Percentiles rank a stretch among this genome's conserved stretches.
phyloP scores from a whole-genome alignment of 2,888 invertebrate species.

The Ecliptopera silaceata region DNA sequence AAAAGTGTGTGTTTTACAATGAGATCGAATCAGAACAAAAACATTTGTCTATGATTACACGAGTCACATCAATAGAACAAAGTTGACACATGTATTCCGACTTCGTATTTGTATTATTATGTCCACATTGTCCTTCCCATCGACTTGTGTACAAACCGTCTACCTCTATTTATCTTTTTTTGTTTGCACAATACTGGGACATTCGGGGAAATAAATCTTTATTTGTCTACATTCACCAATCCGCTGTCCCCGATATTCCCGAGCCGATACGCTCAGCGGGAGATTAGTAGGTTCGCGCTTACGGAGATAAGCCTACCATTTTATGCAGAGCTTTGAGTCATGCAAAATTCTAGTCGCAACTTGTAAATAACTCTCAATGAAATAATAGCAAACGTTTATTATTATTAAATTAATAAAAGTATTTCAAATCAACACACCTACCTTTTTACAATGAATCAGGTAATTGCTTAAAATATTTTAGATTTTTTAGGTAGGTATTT shows the following conservation, averaged over 20 bases:
- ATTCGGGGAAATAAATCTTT: constrained; percentile 68
- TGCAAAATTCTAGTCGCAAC: background rate
- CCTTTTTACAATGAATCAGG: too few species aligned
- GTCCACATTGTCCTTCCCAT: constrained; percentile 55
- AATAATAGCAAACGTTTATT: too few species aligned
- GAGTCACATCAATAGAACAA: constrained; percentile 52
- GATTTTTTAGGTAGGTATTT: too few species aligned
- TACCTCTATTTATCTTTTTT: constrained; percentile 55
- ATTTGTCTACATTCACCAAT: constrained; percentile 72
- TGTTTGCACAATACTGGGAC: constrained; percentile 68
- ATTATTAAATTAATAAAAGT: too few species aligned
- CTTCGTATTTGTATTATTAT: constrained; percentile 41
- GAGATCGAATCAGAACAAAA: too few species aligned
- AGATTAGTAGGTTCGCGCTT: constrained; percentile 54
- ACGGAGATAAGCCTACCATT: constrained; percentile 39
- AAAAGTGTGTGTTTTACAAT: too few species aligned
- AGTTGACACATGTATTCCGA: constrained; percentile 50
- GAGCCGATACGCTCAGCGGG: constrained; percentile 48
- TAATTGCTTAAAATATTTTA: too few species aligned
- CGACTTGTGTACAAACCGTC: constrained; percentile 56
- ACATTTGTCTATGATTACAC: constrained; percentile 19
- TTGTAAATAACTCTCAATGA: too few species aligned
- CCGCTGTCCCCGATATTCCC: constrained; percentile 25
- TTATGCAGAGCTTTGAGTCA: background rate
- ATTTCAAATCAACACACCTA: too few species aligned